Conservation (phyloP, 2,888 invertebrate species). For the Omphaloscelis lunosa region DNA sequence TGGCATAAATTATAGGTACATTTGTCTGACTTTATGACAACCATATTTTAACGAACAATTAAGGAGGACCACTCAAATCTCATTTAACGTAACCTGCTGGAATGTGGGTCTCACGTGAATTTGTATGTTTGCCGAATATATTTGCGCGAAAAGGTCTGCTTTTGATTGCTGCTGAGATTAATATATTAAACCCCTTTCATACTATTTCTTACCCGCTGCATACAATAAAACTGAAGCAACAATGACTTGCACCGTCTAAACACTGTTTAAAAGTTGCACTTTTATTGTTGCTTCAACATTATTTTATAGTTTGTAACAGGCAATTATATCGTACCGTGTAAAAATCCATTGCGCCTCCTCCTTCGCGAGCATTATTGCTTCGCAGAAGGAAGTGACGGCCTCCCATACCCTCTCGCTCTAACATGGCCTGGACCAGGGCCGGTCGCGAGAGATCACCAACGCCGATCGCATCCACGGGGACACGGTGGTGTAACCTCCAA, state of each 20-base stretch:
- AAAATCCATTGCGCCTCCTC: too few relatives aligned
- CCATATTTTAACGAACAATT: constrained; percentile 63
- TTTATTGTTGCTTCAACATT: neutral
- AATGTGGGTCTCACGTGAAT: constrained; percentile 39
- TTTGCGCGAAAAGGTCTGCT: constrained; percentile 30
- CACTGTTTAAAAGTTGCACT: neutral
- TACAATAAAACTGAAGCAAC: constrained; percentile 4
- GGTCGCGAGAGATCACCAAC: too few relatives aligned
- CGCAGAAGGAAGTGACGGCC: too few relatives aligned
- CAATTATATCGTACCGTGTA: too few relatives aligned
- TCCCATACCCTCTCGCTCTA: too few relatives aligned
- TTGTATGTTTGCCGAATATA: constrained; percentile 22
- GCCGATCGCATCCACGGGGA: too few relatives aligned
- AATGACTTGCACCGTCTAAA: neutral
- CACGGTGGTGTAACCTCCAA: too few relatives aligned
- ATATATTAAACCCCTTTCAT: neutral
- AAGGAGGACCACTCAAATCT: constrained; percentile 42
- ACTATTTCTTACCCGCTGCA: neutral
- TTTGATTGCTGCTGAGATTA: constrained; percentile 42
- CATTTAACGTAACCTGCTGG: constrained; percentile 34
- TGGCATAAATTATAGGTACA: constrained; percentile 66
- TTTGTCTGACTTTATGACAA: constrained; percentile 60
- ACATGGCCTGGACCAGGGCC: too few relatives aligned
- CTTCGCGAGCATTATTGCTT: too few relatives aligned
- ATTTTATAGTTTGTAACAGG: too few relatives aligned